These are phyloP conservation scores for Apamea anceps DNA, from an alignment of 2,888 invertebrate species.

Conservation along the genomic window DNA sequence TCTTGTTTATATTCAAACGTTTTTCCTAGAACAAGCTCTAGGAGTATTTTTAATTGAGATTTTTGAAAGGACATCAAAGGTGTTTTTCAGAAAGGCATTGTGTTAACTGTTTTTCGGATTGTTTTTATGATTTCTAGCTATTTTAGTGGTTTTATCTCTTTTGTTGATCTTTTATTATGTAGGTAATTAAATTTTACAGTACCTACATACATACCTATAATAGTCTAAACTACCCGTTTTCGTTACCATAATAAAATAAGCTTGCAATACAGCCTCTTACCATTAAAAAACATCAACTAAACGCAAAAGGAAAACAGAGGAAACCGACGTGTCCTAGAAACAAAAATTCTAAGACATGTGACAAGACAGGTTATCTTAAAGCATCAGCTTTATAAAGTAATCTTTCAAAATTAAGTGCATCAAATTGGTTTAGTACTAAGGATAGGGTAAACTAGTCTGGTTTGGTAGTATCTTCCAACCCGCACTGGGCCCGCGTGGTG, in stretches of 20 bases:
- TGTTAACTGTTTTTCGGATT: not conserved
- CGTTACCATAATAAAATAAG: not conserved
- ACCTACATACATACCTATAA: not conserved
- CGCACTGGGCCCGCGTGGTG: not conserved
- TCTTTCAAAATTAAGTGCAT: too few relatives aligned
- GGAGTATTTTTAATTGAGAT: slow-evolving; percentile 56
- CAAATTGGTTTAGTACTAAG: too few relatives aligned
- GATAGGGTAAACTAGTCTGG: too few relatives aligned
- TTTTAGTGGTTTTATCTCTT: not conserved
- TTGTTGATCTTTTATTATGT: not conserved
- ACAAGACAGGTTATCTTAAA: too few relatives aligned
- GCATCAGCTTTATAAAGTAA: too few relatives aligned
- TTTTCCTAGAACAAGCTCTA: slow-evolving; percentile 70
- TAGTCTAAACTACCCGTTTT: not conserved
- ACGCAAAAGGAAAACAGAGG: not conserved
- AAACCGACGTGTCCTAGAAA: not conserved
- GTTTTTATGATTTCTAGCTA: slow-evolving; percentile 11
- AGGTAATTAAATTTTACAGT: not conserved
- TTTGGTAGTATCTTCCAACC: not conserved
- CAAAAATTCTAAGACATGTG: not conserved
- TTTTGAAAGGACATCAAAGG: slow-evolving; percentile 57
- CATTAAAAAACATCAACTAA: not conserved
- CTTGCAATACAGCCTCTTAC: not conserved
- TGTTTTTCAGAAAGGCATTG: slow-evolving; percentile 22
- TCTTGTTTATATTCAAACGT: slow-evolving; percentile 71